Evolutionary conservation across 2,113 vertebrate genomes (phyloP).

Genomic region (Okapia johnstoni): DNA sequence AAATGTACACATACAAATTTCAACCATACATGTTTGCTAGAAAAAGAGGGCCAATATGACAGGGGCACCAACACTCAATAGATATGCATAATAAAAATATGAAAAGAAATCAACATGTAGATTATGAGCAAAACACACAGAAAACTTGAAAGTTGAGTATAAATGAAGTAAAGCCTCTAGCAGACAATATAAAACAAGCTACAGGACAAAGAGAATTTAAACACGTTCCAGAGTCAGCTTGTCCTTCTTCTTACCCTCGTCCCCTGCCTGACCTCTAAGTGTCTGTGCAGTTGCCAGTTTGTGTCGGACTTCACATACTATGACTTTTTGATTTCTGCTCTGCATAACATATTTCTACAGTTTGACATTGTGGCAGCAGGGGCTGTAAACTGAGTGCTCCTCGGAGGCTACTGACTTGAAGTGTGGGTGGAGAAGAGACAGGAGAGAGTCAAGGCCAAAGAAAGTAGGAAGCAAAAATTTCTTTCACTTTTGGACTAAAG

Average conservation of each 20-base stretch:
- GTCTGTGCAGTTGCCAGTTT: constrained; percentile 63
- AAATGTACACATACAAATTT: neutral
- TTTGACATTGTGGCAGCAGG: constrained; percentile 30
- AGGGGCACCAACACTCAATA: neutral
- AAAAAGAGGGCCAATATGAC: neutral
- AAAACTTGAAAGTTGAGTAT: constrained; percentile 14
- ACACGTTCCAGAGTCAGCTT: constrained; percentile 31
- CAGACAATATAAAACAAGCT: constrained; percentile 7
- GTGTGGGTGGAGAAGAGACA: constrained; percentile 45
- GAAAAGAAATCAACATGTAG: neutral
- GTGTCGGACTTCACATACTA: constrained; percentile 41
- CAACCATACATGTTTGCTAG: neutral
- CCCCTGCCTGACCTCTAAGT: constrained; percentile 34
- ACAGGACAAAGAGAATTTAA: constrained; percentile 4
- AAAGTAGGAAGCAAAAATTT: neutral
- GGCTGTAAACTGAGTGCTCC: constrained; percentile 68
- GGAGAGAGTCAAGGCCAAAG: constrained; percentile 22
- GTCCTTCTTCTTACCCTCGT: constrained; percentile 15
- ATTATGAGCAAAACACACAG: neutral
- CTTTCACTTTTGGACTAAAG: neutral
- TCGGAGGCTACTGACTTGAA: constrained; percentile 50
- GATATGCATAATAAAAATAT: neutral
- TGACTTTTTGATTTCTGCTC: constrained; percentile 34
- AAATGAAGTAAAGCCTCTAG: constrained; percentile 23
- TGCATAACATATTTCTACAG: constrained; percentile 57